Percentiles rank a stretch among this genome's conserved stretches.
Conservation (phyloP, 2,113 vertebrate species). For the Lonchura striata region DNA sequence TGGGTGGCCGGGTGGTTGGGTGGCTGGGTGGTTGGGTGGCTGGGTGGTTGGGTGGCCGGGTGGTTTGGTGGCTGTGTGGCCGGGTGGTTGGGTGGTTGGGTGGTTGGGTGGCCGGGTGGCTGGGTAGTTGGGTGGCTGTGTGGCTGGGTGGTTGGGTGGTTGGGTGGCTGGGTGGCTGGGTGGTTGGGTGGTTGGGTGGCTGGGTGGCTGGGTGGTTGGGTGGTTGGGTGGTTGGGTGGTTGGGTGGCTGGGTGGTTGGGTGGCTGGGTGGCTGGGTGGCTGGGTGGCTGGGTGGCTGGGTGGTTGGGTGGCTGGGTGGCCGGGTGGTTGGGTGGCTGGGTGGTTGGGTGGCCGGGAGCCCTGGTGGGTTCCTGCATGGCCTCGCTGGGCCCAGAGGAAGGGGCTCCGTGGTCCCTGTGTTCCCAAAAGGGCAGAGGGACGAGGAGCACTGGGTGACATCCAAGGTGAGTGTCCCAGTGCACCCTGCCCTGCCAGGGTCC, state of each 20-base stretch:
- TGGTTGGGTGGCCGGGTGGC: too few relatives aligned
- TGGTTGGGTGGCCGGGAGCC: too few relatives aligned
- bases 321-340: background rate
- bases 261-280: background rate
- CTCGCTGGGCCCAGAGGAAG: background rate
- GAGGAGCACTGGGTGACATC: background rate
- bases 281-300: background rate
- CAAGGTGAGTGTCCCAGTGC: fast-evolving
- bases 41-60: too few relatives aligned
- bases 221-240: too few relatives aligned
- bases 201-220: background rate
- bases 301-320: background rate
- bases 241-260: background rate
- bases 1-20: too few relatives aligned
- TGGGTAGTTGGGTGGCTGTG: too few relatives aligned
- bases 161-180: background rate
- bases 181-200: too few relatives aligned
- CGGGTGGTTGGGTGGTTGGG: too few relatives aligned
- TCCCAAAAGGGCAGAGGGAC: background rate
- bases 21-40: too few relatives aligned
- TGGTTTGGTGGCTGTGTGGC: too few relatives aligned
- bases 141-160: too few relatives aligned
- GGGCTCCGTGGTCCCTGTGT: fast-evolving
- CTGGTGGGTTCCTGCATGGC: background rate
- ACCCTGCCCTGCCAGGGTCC: background rate